Percentiles rank a stretch among this genome's conserved stretches.
Conservation (phyloP, 1,140 invertebrate species). For the Stegodyphus dumicola region DNA sequence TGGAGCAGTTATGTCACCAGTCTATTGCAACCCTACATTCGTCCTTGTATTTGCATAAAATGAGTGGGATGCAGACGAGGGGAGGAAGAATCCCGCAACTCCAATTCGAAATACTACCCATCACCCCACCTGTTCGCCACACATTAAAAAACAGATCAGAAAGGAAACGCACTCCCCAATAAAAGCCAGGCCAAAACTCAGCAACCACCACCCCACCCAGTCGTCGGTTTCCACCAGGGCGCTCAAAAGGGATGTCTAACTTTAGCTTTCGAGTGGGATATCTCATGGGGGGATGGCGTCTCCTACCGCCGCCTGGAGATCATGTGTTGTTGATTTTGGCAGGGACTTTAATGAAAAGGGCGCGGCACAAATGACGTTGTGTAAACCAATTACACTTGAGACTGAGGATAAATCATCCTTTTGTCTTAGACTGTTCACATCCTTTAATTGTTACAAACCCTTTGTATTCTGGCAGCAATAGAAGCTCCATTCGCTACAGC, state of each 20-base stretch:
- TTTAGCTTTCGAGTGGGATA: conserved; percentile 4
- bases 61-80: too few relatives aligned
- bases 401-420: conserved; percentile 11
- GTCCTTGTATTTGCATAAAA: conserved; percentile 5
- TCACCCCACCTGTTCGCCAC: conserved; percentile 7
- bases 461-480: too few relatives aligned
- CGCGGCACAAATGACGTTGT: not conserved
- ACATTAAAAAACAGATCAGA: conserved; percentile 23
- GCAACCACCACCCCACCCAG: not conserved
- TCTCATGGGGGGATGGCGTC: not conserved
- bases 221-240: not conserved
- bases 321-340: conserved; percentile 25
- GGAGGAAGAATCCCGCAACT: too few relatives aligned
- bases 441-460: not conserved
- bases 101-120: not conserved
- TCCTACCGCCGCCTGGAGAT: not conserved
- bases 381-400: conserved; percentile 20
- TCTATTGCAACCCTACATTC: too few relatives aligned
- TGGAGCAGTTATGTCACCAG: too few relatives aligned
- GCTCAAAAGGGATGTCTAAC: not conserved
- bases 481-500: too few relatives aligned
- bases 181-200: not conserved
- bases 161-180: conserved; percentile 10
- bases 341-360: conserved; percentile 11
- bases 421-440: not conserved